Base-by-base conservation (phyloP, 2,797 vertebrate species). In the Myripristis jacobus region DNA sequence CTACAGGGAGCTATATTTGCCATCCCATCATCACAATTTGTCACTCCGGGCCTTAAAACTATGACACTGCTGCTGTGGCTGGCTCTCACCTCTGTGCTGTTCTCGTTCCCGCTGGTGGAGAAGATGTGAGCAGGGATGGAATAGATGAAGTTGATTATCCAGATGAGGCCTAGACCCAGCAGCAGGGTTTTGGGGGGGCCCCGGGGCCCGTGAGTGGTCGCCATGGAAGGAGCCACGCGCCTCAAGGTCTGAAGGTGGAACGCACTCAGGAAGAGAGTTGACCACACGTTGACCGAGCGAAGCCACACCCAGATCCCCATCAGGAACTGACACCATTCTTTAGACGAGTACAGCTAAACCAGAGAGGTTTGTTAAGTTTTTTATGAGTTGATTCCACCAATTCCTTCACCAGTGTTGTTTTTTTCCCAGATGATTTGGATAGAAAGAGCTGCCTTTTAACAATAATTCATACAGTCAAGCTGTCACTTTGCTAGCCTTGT, bases 301-400 rank as follows among this genome's bases (percentile, higher is more conserved):
- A 95, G 70, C 92, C 95, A 94, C 79, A 95, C 93, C 94, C 94
- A 95, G 31, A 94, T 12, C 2, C 92, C 94, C 94, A 95, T 96
- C 73, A 95, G 88, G 15, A 94, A 21, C 57, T 87, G 92, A 71
- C 95, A 95, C 88, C 89, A 93, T 19, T 70, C 67, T 59, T 70
- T 91, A 54, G 89, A 91, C 2, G 85, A 87, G 73, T 84, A 92
- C n/a, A 95, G 73, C 88, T 90, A 70, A 34, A n/a, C 57, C 18
- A 68, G 25, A 61, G n/a, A 68, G 22, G 58, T 7, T 0, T 10
- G 7, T 38, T 38, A 3, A 22, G 43, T 53, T 48, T n/a, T 21
- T 2, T 59, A 8, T 24, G 4, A 25, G 38, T 55, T 13, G 31
- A 13, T 60, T 25, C 31, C 16, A n/a, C n/a, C n/a, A n/a, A n/a